Evolutionary conservation across 2,888 invertebrate species (phyloP).

Genomic region (Galerucella calmariensis): DNA sequence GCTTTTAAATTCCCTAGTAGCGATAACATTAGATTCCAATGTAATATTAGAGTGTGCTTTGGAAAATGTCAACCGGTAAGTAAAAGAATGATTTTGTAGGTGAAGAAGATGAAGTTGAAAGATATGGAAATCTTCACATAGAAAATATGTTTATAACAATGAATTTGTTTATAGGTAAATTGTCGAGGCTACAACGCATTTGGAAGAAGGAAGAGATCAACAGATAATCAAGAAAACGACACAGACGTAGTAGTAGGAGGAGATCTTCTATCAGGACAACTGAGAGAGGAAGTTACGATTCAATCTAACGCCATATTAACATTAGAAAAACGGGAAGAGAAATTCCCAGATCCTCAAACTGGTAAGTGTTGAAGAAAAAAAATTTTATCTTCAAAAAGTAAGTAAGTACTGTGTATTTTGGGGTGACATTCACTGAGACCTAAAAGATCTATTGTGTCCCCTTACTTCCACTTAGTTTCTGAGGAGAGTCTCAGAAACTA

Average conservation of each 20-base stretch:
- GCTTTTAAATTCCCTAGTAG: constrained; percentile 96
- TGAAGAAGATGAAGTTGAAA: too few relatives aligned
- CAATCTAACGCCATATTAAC: constrained; percentile 92
- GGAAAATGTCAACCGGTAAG: constrained; percentile 93
- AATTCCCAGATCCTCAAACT: constrained; percentile 74
- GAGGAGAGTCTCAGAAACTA: too few relatives aligned
- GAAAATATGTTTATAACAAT: not conserved
- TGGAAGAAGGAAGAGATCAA: constrained; percentile 81
- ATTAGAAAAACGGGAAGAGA: constrained; percentile 85
- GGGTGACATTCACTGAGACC: too few relatives aligned
- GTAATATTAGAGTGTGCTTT: constrained; percentile 94
- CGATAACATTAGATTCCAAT: constrained; percentile 94
- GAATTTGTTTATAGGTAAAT: constrained; percentile 74
- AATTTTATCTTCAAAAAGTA: not conserved
- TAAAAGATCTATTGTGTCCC: too few relatives aligned
- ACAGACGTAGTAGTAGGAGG: constrained; percentile 72
- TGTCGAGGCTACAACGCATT: constrained; percentile 92
- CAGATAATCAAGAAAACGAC: constrained; percentile 65
- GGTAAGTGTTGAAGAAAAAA: constrained; percentile 40
- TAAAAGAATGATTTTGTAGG: not conserved
- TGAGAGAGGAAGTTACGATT: constrained; percentile 92
- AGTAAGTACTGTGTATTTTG: too few relatives aligned
- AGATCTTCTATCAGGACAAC: constrained; percentile 77
- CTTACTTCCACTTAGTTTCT: too few relatives aligned
- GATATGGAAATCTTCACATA: not conserved